Conservation (phyloP, 2,113 vertebrate genomes). For the Etia nguti region DNA sequence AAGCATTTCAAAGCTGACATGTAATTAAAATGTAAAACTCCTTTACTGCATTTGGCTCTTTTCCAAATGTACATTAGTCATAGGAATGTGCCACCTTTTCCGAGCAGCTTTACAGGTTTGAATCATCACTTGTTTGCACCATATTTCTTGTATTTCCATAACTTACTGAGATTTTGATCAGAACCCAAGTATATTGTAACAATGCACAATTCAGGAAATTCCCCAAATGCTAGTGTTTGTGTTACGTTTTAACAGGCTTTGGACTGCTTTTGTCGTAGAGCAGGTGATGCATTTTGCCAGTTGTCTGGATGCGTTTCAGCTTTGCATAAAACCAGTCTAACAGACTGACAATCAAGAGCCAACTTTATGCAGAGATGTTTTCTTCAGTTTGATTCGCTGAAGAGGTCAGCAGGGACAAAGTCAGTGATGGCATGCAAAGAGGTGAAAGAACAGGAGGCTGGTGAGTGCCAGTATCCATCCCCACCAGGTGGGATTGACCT, state of each 20-base stretch:
- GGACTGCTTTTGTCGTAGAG: background rate
- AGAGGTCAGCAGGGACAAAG: background rate
- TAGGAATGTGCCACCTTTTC: background rate
- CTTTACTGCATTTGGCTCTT: background rate
- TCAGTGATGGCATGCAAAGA: background rate
- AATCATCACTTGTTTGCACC: background rate
- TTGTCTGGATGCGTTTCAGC: background rate
- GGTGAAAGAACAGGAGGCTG: background rate
- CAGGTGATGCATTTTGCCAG: background rate
- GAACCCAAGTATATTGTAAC: background rate
- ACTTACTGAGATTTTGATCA: background rate
- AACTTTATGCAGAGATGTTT: background rate
- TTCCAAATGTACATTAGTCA: background rate
- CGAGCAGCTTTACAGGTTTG: background rate
- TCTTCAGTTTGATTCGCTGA: background rate
- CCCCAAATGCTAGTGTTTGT: background rate
- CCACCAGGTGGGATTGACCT: background rate
- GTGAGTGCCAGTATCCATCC: background rate
- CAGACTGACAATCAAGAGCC: background rate
- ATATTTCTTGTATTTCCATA: background rate
- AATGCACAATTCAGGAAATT: background rate
- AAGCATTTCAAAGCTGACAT: background rate
- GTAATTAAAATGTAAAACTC: background rate
- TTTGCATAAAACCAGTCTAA: conserved; percentile 15
- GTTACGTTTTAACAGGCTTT: background rate